Evolutionary conservation across 2,113 vertebrate genomes (phyloP), one percentile per base, ranked within the genome.

Genomic region (Nycticebus coucang): DNA sequence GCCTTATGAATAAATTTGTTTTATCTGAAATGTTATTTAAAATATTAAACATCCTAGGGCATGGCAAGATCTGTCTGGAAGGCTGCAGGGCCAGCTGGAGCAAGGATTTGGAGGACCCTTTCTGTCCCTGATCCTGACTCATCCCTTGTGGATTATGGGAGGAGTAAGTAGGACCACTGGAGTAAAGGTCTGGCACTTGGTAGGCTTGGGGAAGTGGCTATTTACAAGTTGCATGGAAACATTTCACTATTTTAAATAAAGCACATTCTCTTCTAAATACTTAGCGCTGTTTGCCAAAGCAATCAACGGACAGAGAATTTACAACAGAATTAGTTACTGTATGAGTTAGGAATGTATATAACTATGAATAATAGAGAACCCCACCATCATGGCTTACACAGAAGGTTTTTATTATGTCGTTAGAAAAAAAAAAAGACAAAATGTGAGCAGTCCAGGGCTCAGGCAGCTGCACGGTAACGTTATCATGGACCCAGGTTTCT

Each of bases 221-320:
- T 71, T 91, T 88, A 77, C 17, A 96, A 95, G 74, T 22, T 72
- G 14, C 66, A 50, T 0, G 2, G 9, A 86, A 91, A 18, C 50
- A 85, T 81, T 91, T 87, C 59, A 78, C 57, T 69, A 80, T 77
- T 80, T 64, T 84, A 88, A 96, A 75, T 91, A 77, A 96, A 83
- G 24, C 10, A 19, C 12, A 45, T 4, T 71, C 35, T 71, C 60
- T 83, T 19, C 19, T 55, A 83, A 71, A 35, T 91, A 50, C 30
- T 85, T 77, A 80, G 2, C 28, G 75, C 3, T 53, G 7, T 28
- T 69, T 14, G 35, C n/a, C 28, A 81, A 84, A 55, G 30, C n/a
- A 90, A 33, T 57, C 64, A 77, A 96, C 75, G 8, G 28, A 37
- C n/a, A 62, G 68, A 74, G 24, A 28, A 33, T 21, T 62, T 55